Base-by-base conservation (phyloP, 2,797 vertebrate genomes). In the Acrocephalus scirpaceus region DNA sequence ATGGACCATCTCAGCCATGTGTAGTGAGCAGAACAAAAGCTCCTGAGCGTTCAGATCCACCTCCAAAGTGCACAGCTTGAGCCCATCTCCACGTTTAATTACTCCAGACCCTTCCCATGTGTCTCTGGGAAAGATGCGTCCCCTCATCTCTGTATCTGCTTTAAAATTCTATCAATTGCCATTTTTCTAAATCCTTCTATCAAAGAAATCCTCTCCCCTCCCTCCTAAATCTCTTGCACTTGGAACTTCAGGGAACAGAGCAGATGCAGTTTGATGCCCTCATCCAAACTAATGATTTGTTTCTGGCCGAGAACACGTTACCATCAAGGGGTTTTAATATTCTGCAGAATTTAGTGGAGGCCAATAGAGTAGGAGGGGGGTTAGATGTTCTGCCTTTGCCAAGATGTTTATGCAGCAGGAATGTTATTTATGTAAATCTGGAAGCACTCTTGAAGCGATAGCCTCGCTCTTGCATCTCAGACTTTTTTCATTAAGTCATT, bases 391-490 rank as follows among this genome's bases (percentile, higher is more conserved):
- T 22, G 88, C 71, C 86, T 97, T 93, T 97, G 97, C 97, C 97
- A 98, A 98, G 95, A 97, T 97, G 96, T 98, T 97, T 97, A 97
- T 96, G 95, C 90, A 95, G 95, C 89, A 97, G 89, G 97, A 98
- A 98, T 97, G 97, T 95, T 96, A 93, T 97, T 98, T 98, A 97
- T 96, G 97, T 97, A 97, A 98, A 97, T 96, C 96, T 97, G 97
- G 97, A 98, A 95, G 94, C 71, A 94, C 91, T 96, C 97, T 94
- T 78, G 76, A 78, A 80, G 74, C 26, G 92, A 94, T 94, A 87
- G 90, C 95, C 95, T 86, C n/a, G 42, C 93, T 97, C 86, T 94
- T 95, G 90, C 95, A 67, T 95, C 96, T 97, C 98, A 97, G 97
- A 91, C 95, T 97, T 97, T 98, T 97, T 86, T 97, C 97, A 98